These are phyloP conservation scores for Drosophila ustulata DNA, from an alignment of 2,888 invertebrate genomes.

Conservation along the genomic window DNA sequence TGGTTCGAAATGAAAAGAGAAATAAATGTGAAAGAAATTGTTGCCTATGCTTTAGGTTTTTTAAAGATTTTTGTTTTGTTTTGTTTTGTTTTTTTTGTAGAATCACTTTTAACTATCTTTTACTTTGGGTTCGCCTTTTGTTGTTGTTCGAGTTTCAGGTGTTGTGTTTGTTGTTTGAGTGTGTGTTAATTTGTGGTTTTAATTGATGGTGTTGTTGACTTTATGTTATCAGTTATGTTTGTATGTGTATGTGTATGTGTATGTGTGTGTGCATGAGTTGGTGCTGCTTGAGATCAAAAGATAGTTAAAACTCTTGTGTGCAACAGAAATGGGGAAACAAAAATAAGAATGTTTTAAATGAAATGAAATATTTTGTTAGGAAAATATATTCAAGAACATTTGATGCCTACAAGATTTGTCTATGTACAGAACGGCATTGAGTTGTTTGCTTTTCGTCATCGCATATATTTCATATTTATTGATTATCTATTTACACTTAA, in stretches of 20 bases:
- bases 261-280: conserved; percentile 44
- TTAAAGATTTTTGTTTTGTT: conserved; percentile 1
- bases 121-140: conserved; percentile 67
- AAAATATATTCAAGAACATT: conserved; percentile 37
- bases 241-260: conserved; percentile 47
- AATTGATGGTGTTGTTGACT: background rate
- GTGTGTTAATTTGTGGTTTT: background rate
- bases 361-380: conserved; percentile 28
- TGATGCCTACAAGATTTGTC: conserved; percentile 48
- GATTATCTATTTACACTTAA: conserved; percentile 65
- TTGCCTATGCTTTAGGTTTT: conserved; percentile 21
- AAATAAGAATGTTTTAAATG: conserved; percentile 1
- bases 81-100: conserved; percentile 7
- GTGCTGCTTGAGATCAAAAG: conserved; percentile 81
- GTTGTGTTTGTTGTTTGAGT: conserved; percentile 10
- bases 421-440: conserved; percentile 65
- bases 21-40: conserved; percentile 13
- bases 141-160: conserved; percentile 40
- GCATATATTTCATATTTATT: conserved; percentile 44
- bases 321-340: conserved; percentile 31
- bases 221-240: conserved; percentile 32
- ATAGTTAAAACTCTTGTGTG: conserved; percentile 74
- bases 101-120: conserved; percentile 71
- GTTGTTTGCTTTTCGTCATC: conserved; percentile 18
- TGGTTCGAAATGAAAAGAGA: conserved; percentile 31